Evolutionary conservation across 2,113 vertebrate species (phyloP).

Genomic region (Pandion haliaetus): DNA sequence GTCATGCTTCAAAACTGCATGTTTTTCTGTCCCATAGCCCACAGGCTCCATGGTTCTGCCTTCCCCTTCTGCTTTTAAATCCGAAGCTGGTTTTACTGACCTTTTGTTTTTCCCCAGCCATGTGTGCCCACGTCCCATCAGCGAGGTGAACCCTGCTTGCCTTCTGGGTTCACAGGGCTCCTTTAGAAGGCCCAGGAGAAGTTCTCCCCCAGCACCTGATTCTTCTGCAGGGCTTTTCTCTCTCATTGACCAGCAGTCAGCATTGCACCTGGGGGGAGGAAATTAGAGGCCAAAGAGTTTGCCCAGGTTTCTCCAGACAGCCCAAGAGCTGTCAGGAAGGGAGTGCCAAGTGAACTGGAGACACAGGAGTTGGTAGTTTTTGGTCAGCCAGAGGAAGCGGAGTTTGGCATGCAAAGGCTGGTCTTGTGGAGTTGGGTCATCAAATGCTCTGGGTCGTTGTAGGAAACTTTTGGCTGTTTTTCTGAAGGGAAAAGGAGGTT

Average conservation of each 20-base stretch:
- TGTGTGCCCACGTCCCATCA: not conserved
- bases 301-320: not conserved
- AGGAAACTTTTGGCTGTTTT: not conserved
- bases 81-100: not conserved
- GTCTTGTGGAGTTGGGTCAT: not conserved
- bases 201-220: not conserved
- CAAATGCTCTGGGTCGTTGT: not conserved
- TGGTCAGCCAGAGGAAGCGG: not conserved
- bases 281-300: not conserved
- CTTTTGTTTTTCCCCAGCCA: not conserved
- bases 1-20: not conserved
- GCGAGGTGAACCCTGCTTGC: not conserved
- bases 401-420: not conserved
- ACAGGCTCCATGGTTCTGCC: not conserved
- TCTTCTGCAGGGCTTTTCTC: not conserved
- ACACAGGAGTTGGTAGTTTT: not conserved
- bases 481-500: not conserved
- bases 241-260: not conserved
- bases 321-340: not conserved
- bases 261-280: rapidly evolving
- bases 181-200: not conserved
- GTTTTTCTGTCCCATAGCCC: not conserved
- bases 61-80: not conserved
- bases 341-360: not conserved
- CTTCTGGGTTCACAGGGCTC: not conserved